Evolutionary conservation across 2,888 invertebrate species (phyloP).

Genomic region (Pyrocoelia pectoralis): DNA sequence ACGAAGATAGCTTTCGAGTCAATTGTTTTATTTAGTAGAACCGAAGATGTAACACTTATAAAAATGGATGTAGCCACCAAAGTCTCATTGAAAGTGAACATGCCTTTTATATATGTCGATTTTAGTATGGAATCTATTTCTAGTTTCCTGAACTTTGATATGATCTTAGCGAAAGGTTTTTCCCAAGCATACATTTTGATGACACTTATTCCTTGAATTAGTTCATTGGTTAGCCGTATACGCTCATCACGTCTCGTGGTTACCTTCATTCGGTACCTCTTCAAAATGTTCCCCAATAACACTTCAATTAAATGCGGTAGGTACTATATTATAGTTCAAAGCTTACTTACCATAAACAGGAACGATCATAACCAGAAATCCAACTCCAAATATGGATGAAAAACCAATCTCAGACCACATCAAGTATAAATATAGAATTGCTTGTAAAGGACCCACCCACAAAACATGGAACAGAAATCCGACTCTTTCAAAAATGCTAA

Average conservation of each 20-base stretch:
- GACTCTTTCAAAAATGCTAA: slow-evolving; percentile 52
- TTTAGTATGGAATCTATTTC: neutral
- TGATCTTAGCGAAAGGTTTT: neutral
- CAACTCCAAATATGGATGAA: neutral
- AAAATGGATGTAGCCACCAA: neutral
- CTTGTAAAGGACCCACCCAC: slow-evolving; percentile 1
- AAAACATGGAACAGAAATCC: neutral
- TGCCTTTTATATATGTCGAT: neutral
- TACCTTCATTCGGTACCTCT: neutral
- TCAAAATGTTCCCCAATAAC: neutral
- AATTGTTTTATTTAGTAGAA: neutral
- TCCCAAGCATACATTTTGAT: slow-evolving; percentile 11
- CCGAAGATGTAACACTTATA: neutral
- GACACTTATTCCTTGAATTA: neutral
- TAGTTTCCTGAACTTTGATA: neutral
- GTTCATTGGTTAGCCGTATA: neutral
- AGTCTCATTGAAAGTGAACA: neutral
- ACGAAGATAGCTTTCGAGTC: neutral
- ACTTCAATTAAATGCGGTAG: neutral
- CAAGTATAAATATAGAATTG: neutral
- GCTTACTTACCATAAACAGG: slow-evolving; percentile 1
- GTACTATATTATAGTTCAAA: too few species aligned
- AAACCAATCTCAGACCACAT: neutral
- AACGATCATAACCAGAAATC: neutral
- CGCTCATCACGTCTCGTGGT: neutral